phyloP scores from a whole-genome alignment of 1,140 invertebrate species.

The Drosophila serrata region DNA sequence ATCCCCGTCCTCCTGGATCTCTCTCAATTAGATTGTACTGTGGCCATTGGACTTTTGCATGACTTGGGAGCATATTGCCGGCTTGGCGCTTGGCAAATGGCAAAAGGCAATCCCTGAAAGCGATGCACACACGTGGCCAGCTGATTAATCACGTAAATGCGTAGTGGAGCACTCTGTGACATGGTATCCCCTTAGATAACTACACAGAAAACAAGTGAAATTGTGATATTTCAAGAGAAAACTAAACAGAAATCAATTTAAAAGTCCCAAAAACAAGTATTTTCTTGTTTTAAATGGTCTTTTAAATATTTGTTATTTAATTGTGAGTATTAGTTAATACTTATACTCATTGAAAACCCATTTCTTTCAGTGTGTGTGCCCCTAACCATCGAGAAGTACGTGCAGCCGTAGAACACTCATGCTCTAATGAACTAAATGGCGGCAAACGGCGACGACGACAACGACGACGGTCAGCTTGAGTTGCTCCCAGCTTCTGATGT shows the following conservation, averaged over 20 bases:
- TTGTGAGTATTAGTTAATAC: too few species aligned
- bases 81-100: conserved; percentile 8
- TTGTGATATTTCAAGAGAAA: not conserved
- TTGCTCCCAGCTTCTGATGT: conserved; percentile 19
- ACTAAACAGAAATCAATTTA: too few species aligned
- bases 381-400: conserved; percentile 39
- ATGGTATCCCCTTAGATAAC: not conserved
- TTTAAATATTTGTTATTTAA: not conserved
- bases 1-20: not conserved
- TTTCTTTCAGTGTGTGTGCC: conserved; percentile 4
- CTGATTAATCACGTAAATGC: conserved; percentile 83
- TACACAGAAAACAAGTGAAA: not conserved
- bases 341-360: not conserved
- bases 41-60: conserved; percentile 68
- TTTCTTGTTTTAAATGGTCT: not conserved
- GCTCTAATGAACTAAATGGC: conserved; percentile 82
- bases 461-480: conserved; percentile 40
- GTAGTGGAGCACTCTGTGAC: conserved; percentile 57
- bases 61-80: conserved; percentile 70
- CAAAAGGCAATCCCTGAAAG: conserved; percentile 19
- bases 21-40: conserved; percentile 61
- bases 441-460: conserved; percentile 46
- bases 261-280: not conserved
- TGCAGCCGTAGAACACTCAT: conserved; percentile 74
- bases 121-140: conserved; percentile 72